Conservation (phyloP, 1,140 invertebrate species). For the Oedothorax gibbosus region DNA sequence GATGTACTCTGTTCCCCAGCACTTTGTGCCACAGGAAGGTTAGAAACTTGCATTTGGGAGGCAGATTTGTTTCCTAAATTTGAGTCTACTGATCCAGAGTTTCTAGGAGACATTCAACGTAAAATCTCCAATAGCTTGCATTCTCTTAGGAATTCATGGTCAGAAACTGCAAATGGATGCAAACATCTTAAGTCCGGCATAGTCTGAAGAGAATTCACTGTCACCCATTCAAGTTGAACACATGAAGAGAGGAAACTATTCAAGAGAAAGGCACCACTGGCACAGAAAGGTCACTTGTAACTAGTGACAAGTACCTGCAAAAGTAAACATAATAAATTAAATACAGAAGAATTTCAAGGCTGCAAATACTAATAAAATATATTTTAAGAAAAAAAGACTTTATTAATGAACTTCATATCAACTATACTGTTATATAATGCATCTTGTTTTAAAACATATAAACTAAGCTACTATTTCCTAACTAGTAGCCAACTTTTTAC, state of each 20-base stretch:
- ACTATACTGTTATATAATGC: too few relatives aligned
- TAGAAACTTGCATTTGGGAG: slow-evolving; percentile 36
- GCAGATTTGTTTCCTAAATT: slow-evolving; percentile 20
- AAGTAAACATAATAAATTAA: background rate
- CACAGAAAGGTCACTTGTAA: slow-evolving; percentile 8
- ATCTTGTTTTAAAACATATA: too few relatives aligned
- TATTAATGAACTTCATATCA: too few relatives aligned
- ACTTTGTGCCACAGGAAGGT: slow-evolving; percentile 42
- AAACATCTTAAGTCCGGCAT: slow-evolving; percentile 22
- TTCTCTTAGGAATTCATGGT: background rate
- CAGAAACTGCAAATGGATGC: background rate
- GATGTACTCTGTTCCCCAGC: slow-evolving; percentile 19
- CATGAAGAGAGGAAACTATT: background rate
- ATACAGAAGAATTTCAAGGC: too few relatives aligned
- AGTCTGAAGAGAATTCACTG: background rate
- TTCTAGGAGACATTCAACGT: slow-evolving; percentile 28
- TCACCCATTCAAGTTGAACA: background rate
- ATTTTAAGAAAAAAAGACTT: too few relatives aligned
- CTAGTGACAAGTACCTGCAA: background rate
- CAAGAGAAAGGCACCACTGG: slow-evolving; percentile 1
- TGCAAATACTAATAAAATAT: too few relatives aligned
- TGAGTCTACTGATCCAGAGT: slow-evolving; percentile 28
- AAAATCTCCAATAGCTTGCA: slow-evolving; percentile 17
- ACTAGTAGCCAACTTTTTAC: too few relatives aligned
- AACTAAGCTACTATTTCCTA: too few relatives aligned